Base-by-base conservation (phyloP, 2,888 invertebrate genomes). In the Ichneumoninae sp. region DNA sequence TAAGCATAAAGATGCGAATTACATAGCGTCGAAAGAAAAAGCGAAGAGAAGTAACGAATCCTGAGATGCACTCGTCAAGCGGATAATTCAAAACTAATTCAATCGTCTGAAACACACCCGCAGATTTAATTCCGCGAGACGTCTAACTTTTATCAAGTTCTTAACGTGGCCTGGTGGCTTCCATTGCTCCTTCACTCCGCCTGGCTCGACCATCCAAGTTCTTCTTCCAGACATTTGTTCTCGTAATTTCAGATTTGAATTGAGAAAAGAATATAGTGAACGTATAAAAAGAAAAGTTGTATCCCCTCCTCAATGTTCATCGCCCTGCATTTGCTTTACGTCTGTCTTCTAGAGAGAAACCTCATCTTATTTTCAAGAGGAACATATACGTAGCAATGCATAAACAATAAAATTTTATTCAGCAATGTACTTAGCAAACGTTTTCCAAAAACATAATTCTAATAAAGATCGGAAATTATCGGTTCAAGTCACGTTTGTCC, bases 61-160 rank as follows among this genome's bases (percentile, higher is more conserved):
- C 68, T 73, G 85, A 85, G 76, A 73, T 83, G 76, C 70, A 78
- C 74, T 77, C 66, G 76, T 81, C 81, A 60, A 84, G 85, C 78
- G 82, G 79, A 84, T 86, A 87, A 85, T 86, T 82, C 77, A 85
- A 87, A 87, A 86, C 86, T 84, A 84, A 87, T 86, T 85, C 84
- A 87, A 87, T 87, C 85, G 86, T 81, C 81, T 79, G 86, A 78
- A 85, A 86, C 84, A 85, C 82, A 84, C 54, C 71, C 81, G 77
- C 83, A 85, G 83, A 87, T 86, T 86, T 86, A 84, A 87, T 86
- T 85, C 74, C 81, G 30, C 70, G 76, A 71, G 74, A 81, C 69
- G 87, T 87, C 85, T 87, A 87, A 87, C 87, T 87, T 87, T 87
- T 87, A 87, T 87, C 85, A 86, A 87, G 84, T 86, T 86, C 76